Evolutionary conservation across 2,797 vertebrate genomes (phyloP).

Genomic region (Channallabes apus): DNA sequence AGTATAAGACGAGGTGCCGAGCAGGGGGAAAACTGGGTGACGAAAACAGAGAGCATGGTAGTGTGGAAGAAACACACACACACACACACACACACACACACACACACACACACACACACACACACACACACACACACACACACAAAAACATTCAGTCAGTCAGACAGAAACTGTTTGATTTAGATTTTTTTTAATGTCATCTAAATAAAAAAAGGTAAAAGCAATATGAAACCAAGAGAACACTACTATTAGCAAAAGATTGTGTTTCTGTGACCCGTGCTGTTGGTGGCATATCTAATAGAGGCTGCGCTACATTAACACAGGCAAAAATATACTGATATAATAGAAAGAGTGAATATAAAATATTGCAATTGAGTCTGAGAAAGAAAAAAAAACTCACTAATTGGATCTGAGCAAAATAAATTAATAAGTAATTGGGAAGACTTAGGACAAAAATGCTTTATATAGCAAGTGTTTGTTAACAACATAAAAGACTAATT

Average conservation of each 20-base stretch:
- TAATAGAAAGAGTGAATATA: not conserved
- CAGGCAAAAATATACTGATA: constrained; percentile 1
- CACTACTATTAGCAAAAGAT: constrained; percentile 6
- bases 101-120: not conserved
- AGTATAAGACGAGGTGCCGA: constrained; percentile 20
- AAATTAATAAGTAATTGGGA: not conserved
- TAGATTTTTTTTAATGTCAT: not conserved
- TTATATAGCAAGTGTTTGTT: not conserved
- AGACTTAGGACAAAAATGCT: not conserved
- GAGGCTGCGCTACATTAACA: not conserved
- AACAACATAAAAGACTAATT: not conserved
- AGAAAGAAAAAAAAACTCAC: not conserved
- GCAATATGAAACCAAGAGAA: not conserved
- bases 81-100: not conserved
- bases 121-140: not conserved
- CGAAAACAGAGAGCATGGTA: constrained; percentile 33
- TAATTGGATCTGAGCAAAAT: constrained; percentile 1
- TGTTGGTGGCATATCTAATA: constrained; percentile 7
- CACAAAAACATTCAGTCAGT: not conserved
- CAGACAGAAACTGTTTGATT: not conserved
- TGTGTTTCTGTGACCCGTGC: constrained; percentile 20
- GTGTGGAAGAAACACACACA: constrained; percentile 1
- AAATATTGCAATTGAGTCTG: not conserved
- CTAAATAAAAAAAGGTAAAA: constrained; percentile 6
- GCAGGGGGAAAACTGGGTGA: constrained; percentile 28